A percentile compares a stretch with the other conserved stretches of the same genome.
Conservation (phyloP, 2,888 invertebrate genomes). For the Stenotaenia linearis region DNA sequence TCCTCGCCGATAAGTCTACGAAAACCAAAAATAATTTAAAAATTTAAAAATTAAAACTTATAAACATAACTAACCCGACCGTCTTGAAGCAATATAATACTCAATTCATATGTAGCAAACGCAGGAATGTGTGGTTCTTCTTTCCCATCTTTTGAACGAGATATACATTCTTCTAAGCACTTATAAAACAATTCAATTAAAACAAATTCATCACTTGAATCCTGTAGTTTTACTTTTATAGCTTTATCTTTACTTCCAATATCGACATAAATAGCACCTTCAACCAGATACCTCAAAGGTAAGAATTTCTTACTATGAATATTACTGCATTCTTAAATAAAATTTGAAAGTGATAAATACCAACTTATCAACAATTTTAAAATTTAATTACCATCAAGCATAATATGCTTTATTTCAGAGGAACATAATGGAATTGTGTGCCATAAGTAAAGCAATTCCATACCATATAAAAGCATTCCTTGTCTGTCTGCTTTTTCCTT, state of each 20-base stretch:
- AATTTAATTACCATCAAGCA: neutral
- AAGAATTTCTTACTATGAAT: neutral
- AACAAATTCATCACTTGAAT: neutral
- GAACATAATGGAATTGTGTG: constrained; percentile 59
- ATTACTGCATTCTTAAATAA: neutral
- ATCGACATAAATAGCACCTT: neutral
- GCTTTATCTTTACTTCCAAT: neutral
- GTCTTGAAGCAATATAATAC: constrained; percentile 51
- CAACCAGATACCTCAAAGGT: neutral
- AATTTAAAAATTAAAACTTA: neutral
- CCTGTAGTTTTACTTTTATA: neutral
- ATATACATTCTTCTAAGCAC: neutral
- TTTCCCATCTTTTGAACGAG: constrained; percentile 37
- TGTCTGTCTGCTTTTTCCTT: constrained; percentile 44
- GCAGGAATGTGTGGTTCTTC: constrained; percentile 58
- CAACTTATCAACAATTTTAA: neutral
- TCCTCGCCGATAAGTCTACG: neutral
- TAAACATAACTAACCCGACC: constrained; percentile 44
- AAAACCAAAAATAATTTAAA: neutral
- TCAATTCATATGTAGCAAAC: constrained; percentile 61
- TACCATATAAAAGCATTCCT: constrained; percentile 56
- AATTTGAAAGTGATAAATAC: neutral
- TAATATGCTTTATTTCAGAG: constrained; percentile 41
- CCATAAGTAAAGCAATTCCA: constrained; percentile 64
- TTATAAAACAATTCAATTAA: neutral